Evolutionary conservation across 2,888 invertebrate genomes (phyloP), one percentile per base, ranked within the genome.

Genomic region (Meta bourneti): DNA sequence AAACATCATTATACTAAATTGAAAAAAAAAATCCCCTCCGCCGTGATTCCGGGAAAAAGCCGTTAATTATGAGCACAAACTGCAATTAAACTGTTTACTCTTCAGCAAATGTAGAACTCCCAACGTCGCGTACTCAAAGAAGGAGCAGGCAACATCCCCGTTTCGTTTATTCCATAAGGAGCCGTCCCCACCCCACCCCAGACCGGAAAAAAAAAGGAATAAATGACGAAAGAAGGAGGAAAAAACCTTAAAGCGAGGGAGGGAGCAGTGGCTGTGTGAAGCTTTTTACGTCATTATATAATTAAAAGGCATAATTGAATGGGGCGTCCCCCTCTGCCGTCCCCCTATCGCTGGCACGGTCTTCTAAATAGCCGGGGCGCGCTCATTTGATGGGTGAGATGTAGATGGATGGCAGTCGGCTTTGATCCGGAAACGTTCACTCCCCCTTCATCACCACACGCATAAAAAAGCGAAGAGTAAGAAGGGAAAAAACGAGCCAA

Each of bases 251-350:
- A 34, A 34, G 34, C 34, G 34, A 34, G 34, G 34, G 11, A 34
- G 4, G 6, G 82, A 20, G 51, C 13, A 16, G 71, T n/a, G 20
- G 72, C 13, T 51, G 20, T 72, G 74, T 20, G 61, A 54, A 61
- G 71, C 82, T 86, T 83, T 86, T 86, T 80, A 54, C 86, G 81
- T 84, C 90, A 91, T 91, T 91, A 86, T 82, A 86, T 91, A 91
- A 91, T 91, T 91, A 91, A 91, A 91, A 91, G 86, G 75, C 86
- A 86, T 91, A 91, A 91, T 91, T 91, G 90, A 91, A 91, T 34
- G 81, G 69, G 86, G 75, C 74, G 81, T 80, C 11, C 75, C 6
- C 48, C 52, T 74, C 85, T n/a, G 48, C 19, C 51, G 34, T 81
- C 90, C 75, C n/a, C 85, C 61, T 77, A 80, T 49, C 90, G 48